Conservation (phyloP, 2,113 vertebrate species). For the Protomyctophum bolini region DNA sequence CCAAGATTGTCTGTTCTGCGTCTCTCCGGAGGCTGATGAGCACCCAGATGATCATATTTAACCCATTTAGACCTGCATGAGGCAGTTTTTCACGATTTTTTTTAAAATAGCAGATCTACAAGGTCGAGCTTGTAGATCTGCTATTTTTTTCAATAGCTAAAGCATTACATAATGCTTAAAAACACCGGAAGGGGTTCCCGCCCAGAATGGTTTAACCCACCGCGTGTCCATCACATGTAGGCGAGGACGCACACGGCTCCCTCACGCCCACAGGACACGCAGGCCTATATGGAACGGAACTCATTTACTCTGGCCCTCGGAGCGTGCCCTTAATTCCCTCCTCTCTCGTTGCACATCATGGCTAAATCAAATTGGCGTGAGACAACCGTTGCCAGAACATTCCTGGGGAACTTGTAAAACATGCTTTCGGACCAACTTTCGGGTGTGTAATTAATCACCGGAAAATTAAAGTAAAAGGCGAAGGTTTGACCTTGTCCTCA, state of each 20-base stretch:
- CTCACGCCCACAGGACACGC: too few species aligned
- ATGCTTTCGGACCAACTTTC: slow-evolving; percentile 33
- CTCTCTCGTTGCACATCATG: slow-evolving; percentile 5
- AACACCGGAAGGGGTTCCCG: too few species aligned
- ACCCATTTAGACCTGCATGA: too few species aligned
- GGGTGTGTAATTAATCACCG: slow-evolving; percentile 75
- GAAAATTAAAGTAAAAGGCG: slow-evolving; percentile 73
- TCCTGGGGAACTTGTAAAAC: slow-evolving; percentile 59
- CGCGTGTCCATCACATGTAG: too few species aligned
- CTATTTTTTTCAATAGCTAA: too few species aligned
- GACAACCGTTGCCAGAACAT: slow-evolving; percentile 38
- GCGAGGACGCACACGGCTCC: too few species aligned
- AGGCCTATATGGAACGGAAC: neutral
- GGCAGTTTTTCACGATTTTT: too few species aligned
- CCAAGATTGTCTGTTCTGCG: slow-evolving; percentile 41
- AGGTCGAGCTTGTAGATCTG: too few species aligned
- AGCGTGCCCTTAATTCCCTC: slow-evolving; percentile 4
- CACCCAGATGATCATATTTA: slow-evolving; percentile 44
- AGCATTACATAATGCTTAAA: too few species aligned
- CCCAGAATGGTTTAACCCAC: too few species aligned
- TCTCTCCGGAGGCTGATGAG: slow-evolving; percentile 48
- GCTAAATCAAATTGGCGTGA: slow-evolving; percentile 29
- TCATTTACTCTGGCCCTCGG: slow-evolving; percentile 25
- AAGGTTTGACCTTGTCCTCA: slow-evolving; percentile 69
- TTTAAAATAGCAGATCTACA: too few species aligned